These are phyloP conservation scores for Strix uralensis DNA, from an alignment of 2,113 vertebrate species.

Conservation along the genomic window DNA sequence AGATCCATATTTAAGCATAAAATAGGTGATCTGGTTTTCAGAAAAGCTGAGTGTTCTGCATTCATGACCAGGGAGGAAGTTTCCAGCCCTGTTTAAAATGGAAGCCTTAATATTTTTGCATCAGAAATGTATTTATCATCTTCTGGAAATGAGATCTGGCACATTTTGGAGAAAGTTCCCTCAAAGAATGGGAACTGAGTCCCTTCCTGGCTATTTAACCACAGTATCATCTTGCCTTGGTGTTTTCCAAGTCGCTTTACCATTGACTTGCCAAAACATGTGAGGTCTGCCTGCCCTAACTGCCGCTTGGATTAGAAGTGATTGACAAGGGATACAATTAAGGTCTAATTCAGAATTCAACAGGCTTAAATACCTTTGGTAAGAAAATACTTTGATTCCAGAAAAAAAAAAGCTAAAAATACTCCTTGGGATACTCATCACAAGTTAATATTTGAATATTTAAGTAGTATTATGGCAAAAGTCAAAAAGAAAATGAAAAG, in stretches of 20 bases:
- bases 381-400: conserved; percentile 57
- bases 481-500: not conserved
- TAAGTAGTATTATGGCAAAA: not conserved
- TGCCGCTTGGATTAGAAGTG: conserved; percentile 30
- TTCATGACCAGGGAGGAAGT: not conserved
- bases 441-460: not conserved
- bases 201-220: conserved; percentile 47
- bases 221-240: conserved; percentile 3
- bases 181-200: not conserved
- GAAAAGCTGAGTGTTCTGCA: not conserved
- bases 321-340: conserved; percentile 70
- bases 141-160: conserved; percentile 25
- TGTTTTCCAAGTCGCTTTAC: conserved; percentile 34
- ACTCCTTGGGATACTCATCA: not conserved
- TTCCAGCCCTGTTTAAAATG: not conserved
- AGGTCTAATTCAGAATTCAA: conserved; percentile 57
- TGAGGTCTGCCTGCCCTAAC: conserved; percentile 50
- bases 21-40: not conserved
- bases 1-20: not conserved
- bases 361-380: conserved; percentile 38
- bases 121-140: conserved; percentile 23
- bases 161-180: not conserved
- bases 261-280: conserved; percentile 36
- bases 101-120: conserved; percentile 19
- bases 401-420: not conserved